phyloP scores from a whole-genome alignment of 1,140 invertebrate species.

The Drosophila sturtevanti region DNA sequence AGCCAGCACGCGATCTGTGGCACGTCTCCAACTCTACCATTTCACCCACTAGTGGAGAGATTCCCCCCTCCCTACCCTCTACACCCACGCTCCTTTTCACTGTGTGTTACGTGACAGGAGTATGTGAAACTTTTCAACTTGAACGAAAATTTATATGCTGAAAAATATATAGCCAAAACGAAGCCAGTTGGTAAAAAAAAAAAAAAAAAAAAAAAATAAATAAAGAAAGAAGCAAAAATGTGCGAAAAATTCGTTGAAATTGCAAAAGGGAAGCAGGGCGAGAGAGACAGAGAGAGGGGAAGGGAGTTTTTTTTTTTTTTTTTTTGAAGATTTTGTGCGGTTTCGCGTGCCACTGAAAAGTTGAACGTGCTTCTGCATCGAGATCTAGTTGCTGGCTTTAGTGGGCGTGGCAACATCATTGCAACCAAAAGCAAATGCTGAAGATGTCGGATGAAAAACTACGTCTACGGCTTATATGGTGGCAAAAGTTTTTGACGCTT shows the following conservation, averaged over 20 bases:
- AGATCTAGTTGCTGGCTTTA: constrained; percentile 17
- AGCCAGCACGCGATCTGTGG: constrained; percentile 29
- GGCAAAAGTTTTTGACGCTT: constrained; percentile 64
- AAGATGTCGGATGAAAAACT: constrained; percentile 50
- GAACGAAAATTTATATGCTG: constrained; percentile 76
- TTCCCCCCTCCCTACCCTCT: no score
- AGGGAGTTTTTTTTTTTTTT: no score
- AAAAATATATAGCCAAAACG: constrained; percentile 51
- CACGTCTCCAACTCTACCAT: constrained; percentile 12
- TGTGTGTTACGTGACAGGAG: constrained; percentile 72
- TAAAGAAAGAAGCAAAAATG: constrained; percentile 37
- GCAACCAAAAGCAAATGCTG: constrained; percentile 17
- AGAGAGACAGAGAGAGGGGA: not conserved
- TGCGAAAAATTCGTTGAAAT: constrained; percentile 56
- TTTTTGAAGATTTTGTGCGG: constrained; percentile 63
- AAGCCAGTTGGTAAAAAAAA: constrained; percentile 31
- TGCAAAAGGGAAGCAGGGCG: not conserved
- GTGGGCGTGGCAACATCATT: constrained; percentile 40
- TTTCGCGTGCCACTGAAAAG: constrained; percentile 72
- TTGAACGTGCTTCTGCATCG: constrained; percentile 56
- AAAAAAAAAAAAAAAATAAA: constrained; percentile 12
- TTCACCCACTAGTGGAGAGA: no score
- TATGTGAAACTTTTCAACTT: constrained; percentile 79
- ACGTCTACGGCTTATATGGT: constrained; percentile 50
- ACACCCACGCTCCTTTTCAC: constrained; percentile 11